phyloP scores from a whole-genome alignment of 2,797 vertebrate species.

The Coracias cyanogaster region DNA sequence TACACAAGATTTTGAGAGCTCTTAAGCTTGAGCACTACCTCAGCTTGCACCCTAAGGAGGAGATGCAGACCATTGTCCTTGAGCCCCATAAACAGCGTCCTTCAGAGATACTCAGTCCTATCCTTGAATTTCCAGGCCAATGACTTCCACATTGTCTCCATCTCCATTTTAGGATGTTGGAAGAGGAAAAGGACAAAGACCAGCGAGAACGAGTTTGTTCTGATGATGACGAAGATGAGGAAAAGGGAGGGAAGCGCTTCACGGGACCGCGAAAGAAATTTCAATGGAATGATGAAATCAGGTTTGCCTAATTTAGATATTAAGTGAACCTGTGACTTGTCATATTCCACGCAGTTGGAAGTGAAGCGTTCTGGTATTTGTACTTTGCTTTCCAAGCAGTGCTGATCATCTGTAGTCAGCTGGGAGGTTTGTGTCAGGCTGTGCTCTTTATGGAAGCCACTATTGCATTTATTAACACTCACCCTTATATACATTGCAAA shows the following conservation, averaged over 20 bases:
- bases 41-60: neutral
- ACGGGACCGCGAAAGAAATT: slow-evolving; percentile 91
- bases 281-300: slow-evolving; percentile 93
- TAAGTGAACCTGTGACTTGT: neutral
- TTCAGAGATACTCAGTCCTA: neutral
- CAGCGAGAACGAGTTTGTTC: slow-evolving; percentile 81
- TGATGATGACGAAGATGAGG: slow-evolving; percentile 86
- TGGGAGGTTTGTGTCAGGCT: neutral
- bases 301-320: slow-evolving; percentile 77
- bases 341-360: neutral
- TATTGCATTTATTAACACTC: neutral
- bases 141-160: neutral
- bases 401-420: neutral
- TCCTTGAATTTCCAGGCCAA: neutral
- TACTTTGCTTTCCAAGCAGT: neutral
- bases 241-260: slow-evolving; percentile 84
- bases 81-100: neutral
- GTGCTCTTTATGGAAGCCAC: neutral
- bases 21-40: neutral
- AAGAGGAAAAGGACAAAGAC: slow-evolving; percentile 85
- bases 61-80: neutral
- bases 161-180: slow-evolving; percentile 73
- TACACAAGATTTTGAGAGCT: neutral
- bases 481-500: neutral
- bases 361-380: neutral